Evolutionary conservation across 2,888 invertebrate genomes (phyloP).

Genomic region (Metopia argyrocephala): DNA sequence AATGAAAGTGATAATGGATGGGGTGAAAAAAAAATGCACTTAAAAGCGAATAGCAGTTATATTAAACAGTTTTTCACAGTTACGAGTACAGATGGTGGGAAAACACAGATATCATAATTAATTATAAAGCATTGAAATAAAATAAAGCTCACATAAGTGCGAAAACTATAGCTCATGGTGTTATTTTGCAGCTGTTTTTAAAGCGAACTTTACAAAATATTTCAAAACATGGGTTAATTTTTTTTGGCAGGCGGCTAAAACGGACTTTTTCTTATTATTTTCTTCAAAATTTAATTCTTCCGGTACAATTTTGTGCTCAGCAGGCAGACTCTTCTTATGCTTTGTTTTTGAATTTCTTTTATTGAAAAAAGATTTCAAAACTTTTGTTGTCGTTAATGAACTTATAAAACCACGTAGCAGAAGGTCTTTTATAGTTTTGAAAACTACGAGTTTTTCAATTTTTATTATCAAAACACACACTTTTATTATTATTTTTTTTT

Average conservation of each 20-base stretch:
- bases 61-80: background rate
- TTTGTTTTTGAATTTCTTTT: background rate
- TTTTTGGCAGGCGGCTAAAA: background rate
- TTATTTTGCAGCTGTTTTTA: background rate
- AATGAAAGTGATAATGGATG: background rate
- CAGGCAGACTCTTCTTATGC: background rate
- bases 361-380: slow-evolving; percentile 18
- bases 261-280: background rate
- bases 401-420: slow-evolving; percentile 38
- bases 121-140: slow-evolving; percentile 40
- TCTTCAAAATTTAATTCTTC: background rate
- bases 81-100: background rate
- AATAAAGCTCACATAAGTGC: slow-evolving; percentile 65
- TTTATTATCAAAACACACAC: background rate
- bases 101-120: slow-evolving; percentile 18
- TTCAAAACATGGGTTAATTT: background rate
- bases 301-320: background rate
- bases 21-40: background rate
- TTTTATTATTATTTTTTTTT: slow-evolving; percentile 15
- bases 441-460: slow-evolving; percentile 7
- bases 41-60: background rate
- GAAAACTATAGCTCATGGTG: slow-evolving; percentile 61
- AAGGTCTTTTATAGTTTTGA: slow-evolving; percentile 28
- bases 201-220: background rate
- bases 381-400: slow-evolving; percentile 20